Conservation (phyloP, 2,797 vertebrate genomes). For the Acrocephalus scirpaceus region DNA sequence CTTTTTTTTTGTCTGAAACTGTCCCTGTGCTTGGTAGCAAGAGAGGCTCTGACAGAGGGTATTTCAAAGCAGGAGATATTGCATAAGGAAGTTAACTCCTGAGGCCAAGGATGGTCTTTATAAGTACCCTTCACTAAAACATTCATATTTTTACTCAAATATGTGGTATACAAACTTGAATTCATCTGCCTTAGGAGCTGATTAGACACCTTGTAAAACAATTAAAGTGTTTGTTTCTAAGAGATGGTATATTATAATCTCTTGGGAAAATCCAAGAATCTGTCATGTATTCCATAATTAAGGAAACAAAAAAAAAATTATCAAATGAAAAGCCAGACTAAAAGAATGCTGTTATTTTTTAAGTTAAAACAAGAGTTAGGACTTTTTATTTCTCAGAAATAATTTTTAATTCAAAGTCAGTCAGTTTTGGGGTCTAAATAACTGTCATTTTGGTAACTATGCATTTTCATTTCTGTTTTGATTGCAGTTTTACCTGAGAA, state of each 20-base stretch:
- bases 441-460: background rate
- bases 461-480: background rate
- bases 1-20: background rate
- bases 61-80: background rate
- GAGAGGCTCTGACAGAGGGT: background rate
- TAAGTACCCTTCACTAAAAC: background rate
- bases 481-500: background rate
- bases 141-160: background rate
- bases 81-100: background rate
- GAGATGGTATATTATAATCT: background rate
- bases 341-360: background rate
- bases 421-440: background rate
- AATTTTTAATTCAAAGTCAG: background rate
- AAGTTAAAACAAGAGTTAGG: background rate
- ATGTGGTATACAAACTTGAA: background rate
- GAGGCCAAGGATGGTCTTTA: background rate
- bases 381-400: background rate
- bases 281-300: background rate
- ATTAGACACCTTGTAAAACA: background rate
- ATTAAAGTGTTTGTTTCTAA: background rate
- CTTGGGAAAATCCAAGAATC: background rate
- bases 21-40: background rate
- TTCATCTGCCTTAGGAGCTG: constrained; percentile 9
- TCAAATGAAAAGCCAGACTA: background rate
- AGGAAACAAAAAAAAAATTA: background rate